Evolutionary conservation across 2,113 vertebrate genomes (phyloP).

Genomic region (Pterocles burchelli): DNA sequence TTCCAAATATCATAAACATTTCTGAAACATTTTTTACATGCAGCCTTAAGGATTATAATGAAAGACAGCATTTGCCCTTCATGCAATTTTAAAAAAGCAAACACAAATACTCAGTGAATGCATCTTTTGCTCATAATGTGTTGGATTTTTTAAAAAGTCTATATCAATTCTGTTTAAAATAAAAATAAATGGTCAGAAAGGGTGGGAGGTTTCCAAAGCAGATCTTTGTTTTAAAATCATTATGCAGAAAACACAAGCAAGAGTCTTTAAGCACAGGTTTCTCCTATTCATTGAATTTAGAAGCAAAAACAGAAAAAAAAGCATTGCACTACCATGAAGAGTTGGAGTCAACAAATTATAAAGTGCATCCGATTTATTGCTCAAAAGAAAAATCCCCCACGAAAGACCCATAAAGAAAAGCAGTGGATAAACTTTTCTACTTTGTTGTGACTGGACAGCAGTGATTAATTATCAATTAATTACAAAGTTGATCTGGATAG

Average conservation of each 20-base stretch:
- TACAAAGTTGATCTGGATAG: not conserved
- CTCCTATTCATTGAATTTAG: not conserved
- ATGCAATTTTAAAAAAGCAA: not conserved
- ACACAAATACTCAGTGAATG: not conserved
- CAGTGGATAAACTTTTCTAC: conserved; percentile 22
- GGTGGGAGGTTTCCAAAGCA: not conserved
- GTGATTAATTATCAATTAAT: not conserved
- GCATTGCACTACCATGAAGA: not conserved
- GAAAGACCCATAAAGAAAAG: not conserved
- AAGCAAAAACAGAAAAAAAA: not conserved
- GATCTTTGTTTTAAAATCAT: not conserved
- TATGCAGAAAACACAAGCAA: not conserved
- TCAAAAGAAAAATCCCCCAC: not conserved
- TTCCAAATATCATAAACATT: not conserved
- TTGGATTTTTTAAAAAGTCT: not conserved
- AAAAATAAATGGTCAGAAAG: not conserved
- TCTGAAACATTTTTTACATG: not conserved
- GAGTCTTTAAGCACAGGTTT: not conserved
- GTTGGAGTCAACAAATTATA: not conserved
- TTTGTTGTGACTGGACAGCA: not conserved
- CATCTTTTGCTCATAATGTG: not conserved
- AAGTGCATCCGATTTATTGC: not conserved
- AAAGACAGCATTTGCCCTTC: not conserved
- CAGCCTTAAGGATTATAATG: not conserved
- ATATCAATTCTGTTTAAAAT: not conserved